Conservation (phyloP, 2,113 vertebrate genomes). For the Leiothrix lutea region DNA sequence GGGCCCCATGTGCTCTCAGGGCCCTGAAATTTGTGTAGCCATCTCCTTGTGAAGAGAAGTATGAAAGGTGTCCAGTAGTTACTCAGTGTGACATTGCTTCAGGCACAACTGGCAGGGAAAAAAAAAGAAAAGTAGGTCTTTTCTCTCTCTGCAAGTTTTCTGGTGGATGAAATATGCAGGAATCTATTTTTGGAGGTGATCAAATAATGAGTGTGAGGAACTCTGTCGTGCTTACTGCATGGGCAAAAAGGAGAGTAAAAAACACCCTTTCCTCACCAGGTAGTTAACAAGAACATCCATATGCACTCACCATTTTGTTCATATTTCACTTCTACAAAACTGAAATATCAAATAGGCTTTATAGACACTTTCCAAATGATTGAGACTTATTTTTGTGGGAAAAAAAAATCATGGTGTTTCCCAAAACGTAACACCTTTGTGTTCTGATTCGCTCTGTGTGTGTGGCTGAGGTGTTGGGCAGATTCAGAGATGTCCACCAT, state of each 20-base stretch:
- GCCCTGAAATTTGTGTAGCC: not conserved
- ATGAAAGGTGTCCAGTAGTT: not conserved
- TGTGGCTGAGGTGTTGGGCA: not conserved
- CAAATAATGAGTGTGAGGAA: not conserved
- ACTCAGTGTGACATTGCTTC: not conserved
- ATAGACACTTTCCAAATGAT: not conserved
- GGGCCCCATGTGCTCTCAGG: not conserved
- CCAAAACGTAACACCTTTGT: not conserved
- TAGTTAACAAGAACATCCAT: not conserved
- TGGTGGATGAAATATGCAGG: not conserved
- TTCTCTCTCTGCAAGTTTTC: not conserved
- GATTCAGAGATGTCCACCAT: rapidly evolving
- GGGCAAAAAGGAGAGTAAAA: not conserved
- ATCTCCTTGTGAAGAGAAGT: not conserved
- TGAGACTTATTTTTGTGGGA: not conserved
- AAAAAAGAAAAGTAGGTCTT: not conserved
- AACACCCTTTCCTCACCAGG: not conserved
- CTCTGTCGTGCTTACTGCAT: not conserved
- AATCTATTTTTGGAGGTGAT: not conserved
- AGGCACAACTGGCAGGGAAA: not conserved
- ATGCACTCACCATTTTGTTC: not conserved
- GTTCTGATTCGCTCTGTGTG: rapidly evolving
- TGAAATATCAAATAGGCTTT: not conserved
- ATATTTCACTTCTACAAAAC: not conserved
- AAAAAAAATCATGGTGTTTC: not conserved